phyloP scores from a whole-genome alignment of 2,113 vertebrate genomes.

The Brienomyrus brachyistius region DNA sequence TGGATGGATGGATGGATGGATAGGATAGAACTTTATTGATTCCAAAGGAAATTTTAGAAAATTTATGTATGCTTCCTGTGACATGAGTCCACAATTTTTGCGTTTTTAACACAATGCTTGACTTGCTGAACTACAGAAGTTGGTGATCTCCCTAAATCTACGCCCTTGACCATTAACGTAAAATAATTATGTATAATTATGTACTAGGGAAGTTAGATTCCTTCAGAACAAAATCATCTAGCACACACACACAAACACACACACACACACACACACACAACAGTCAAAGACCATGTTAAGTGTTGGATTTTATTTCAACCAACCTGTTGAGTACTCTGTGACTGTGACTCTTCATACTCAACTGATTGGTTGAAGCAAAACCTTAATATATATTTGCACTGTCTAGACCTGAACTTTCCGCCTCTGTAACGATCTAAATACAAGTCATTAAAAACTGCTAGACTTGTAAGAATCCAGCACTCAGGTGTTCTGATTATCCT shows the following conservation, averaged over 20 bases:
- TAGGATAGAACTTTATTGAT: too few relatives aligned
- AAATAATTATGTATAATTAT: background rate
- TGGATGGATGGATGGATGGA: too few relatives aligned
- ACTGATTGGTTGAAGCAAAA: too few relatives aligned
- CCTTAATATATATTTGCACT: background rate
- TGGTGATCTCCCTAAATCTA: background rate
- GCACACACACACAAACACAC: background rate
- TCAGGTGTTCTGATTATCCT: background rate
- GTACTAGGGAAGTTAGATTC: background rate
- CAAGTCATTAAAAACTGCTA: background rate
- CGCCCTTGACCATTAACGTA: background rate
- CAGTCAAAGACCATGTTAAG: background rate
- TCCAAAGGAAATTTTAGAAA: too few relatives aligned
- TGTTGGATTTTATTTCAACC: too few relatives aligned
- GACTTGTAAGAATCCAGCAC: background rate
- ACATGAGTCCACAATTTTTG: too few relatives aligned
- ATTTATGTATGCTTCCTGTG: too few relatives aligned
- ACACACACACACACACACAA: background rate
- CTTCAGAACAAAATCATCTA: background rate
- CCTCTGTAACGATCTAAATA: background rate
- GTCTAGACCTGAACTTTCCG: background rate
- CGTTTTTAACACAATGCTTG: too few relatives aligned
- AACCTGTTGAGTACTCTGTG: background rate
- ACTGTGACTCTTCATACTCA: too few relatives aligned
- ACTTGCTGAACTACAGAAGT: too few relatives aligned